These are phyloP conservation scores for Phyllostomus hastatus DNA, from an alignment of 2,113 vertebrate genomes.

Conservation along the genomic window DNA sequence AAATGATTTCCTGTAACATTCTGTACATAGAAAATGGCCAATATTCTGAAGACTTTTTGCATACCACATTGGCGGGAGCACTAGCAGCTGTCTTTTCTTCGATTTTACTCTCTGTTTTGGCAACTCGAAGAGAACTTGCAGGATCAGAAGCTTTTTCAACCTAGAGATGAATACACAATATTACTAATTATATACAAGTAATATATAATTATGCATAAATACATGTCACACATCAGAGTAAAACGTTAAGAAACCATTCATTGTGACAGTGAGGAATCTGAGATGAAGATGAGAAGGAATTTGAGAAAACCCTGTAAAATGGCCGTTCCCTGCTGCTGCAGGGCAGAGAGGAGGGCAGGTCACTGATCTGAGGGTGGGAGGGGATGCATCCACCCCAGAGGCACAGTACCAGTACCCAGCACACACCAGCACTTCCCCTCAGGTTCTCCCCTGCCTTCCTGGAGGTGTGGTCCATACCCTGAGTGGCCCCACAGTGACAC, in stretches of 20 bases:
- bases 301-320: not conserved
- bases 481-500: not conserved
- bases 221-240: not conserved
- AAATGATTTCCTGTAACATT: not conserved
- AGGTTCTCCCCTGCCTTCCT: not conserved
- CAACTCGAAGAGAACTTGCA: slow-evolving; percentile 87
- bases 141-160: slow-evolving; percentile 90
- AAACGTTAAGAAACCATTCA: not conserved
- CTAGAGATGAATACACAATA: slow-evolving; percentile 72
- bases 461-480: not conserved
- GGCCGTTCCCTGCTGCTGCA: not conserved
- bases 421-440: not conserved
- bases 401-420: not conserved
- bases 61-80: slow-evolving; percentile 88
- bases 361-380: not conserved
- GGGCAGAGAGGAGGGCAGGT: not conserved
- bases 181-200: not conserved
- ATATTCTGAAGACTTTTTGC: slow-evolving; percentile 46
- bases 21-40: not conserved
- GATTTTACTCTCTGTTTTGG: slow-evolving; percentile 90
- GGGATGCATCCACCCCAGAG: too few species aligned
- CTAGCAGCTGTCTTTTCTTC: slow-evolving; percentile 89
- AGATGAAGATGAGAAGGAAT: not conserved
- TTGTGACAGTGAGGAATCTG: not conserved
- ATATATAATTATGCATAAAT: not conserved